A percentile compares a stretch with the other conserved stretches of the same genome.
These are phyloP conservation scores for Tridacna crocea DNA, from an alignment of 2,888 invertebrate species.

Conservation along the genomic window DNA sequence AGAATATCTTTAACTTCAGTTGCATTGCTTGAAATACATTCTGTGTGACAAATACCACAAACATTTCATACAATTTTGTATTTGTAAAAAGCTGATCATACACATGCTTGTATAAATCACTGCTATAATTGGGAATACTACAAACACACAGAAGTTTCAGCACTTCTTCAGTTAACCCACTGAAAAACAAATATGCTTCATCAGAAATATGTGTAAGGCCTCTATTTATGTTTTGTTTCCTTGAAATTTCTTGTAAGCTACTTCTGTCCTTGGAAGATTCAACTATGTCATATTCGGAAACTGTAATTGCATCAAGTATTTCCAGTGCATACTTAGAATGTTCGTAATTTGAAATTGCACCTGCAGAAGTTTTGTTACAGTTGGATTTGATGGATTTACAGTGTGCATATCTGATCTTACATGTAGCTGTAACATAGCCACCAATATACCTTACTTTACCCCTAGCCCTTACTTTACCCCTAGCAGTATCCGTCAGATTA, in stretches of 20 bases:
- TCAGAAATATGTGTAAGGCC: not conserved
- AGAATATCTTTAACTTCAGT: not conserved
- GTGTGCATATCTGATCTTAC: not conserved
- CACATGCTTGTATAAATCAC: not conserved
- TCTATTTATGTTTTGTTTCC: not conserved
- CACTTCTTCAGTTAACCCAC: not conserved
- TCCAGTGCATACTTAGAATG: not conserved
- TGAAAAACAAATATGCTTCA: not conserved
- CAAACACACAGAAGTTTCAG: not conserved
- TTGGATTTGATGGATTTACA: not conserved
- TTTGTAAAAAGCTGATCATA: not conserved
- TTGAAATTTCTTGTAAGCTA: not conserved
- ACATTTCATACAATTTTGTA: not conserved
- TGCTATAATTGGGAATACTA: not conserved
- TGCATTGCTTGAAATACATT: not conserved
- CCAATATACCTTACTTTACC: not conserved
- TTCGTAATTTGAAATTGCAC: not conserved
- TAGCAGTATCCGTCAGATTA: not conserved
- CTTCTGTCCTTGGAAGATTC: not conserved
- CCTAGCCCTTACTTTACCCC: no score
- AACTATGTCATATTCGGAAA: not conserved
- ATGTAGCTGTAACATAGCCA: not conserved
- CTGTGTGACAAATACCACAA: not conserved
- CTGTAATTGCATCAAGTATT: not conserved
- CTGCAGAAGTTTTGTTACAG: not conserved